These are phyloP conservation scores for Ciconia nigra DNA, from an alignment of 2,797 vertebrate genomes.

Conservation along the genomic window DNA sequence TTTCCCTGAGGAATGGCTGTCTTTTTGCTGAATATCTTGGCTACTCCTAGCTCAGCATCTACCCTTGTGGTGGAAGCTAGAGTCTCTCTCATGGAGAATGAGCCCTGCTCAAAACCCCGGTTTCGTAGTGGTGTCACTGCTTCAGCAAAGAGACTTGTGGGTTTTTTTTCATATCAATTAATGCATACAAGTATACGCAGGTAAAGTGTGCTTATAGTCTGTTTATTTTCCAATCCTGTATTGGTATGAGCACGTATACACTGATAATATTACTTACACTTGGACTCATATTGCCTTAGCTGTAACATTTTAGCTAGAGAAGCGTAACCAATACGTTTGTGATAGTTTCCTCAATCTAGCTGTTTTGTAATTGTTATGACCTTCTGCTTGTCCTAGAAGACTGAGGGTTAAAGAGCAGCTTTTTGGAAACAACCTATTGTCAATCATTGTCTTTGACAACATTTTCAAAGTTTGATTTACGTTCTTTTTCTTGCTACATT, in stretches of 20 bases:
- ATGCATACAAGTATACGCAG: neutral
- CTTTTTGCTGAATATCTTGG: neutral
- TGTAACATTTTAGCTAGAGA: neutral
- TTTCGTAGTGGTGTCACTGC: neutral
- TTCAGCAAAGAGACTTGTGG: neutral
- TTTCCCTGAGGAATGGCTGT: neutral
- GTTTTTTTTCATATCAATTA: neutral
- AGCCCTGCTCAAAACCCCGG: neutral
- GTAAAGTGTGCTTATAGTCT: neutral
- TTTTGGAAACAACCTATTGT: neutral
- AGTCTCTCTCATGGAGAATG: neutral
- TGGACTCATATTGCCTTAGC: neutral
- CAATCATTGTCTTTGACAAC: neutral
- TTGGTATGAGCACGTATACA: neutral
- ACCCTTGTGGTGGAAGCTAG: neutral
- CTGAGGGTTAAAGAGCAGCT: neutral
- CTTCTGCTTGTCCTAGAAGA: neutral
- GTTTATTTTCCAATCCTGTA: neutral
- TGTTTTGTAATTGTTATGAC: neutral
- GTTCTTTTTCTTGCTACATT: neutral
- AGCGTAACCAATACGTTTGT: neutral
- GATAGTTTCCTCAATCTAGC: neutral
- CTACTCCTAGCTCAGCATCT: neutral
- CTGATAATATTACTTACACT: neutral
- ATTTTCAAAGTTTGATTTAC: neutral